Conservation (phyloP, 2,888 invertebrate genomes). For the Xanthorhoe designata region DNA sequence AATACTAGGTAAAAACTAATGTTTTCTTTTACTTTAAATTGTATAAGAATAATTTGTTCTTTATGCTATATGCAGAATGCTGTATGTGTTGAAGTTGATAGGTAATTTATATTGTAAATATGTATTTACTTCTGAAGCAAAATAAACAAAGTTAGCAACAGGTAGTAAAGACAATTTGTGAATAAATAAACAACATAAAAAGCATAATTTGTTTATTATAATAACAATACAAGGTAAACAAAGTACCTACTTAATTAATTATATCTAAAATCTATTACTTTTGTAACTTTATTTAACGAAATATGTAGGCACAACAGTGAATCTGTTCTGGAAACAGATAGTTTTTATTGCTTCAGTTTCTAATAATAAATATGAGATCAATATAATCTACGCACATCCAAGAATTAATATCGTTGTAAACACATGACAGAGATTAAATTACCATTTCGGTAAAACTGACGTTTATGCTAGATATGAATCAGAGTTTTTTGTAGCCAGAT, state of each 20-base stretch:
- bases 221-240: background rate
- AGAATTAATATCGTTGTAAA: background rate
- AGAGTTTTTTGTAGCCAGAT: too few species aligned
- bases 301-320: background rate
- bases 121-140: too few species aligned
- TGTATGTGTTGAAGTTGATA: too few species aligned
- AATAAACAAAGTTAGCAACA: background rate
- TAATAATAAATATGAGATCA: constrained; percentile 2
- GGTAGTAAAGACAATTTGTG: background rate
- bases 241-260: background rate
- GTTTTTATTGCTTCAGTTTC: background rate
- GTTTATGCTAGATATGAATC: too few species aligned
- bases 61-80: background rate
- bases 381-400: background rate
- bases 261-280: background rate
- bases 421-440: too few species aligned
- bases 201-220: background rate
- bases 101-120: background rate
- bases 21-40: background rate
- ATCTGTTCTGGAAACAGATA: background rate
- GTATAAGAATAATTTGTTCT: background rate
- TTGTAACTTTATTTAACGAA: background rate
- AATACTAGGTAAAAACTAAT: too few species aligned
- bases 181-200: background rate
- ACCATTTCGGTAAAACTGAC: too few species aligned